phyloP scores from a whole-genome alignment of 2,113 vertebrate genomes.

The Neolamprologus falcicula region DNA sequence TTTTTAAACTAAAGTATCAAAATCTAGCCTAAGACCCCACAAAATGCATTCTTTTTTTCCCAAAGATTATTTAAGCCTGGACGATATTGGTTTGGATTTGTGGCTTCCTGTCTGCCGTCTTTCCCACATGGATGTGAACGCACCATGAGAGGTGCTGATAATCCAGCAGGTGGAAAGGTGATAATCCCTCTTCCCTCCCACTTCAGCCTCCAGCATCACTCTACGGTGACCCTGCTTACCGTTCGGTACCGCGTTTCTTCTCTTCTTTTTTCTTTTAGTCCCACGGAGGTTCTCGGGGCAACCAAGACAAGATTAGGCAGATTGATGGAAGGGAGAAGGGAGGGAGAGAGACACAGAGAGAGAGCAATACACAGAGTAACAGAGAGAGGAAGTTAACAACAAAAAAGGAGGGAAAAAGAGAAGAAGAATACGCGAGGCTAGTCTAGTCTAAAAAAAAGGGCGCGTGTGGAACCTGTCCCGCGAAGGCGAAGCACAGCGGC shows the following conservation, averaged over 20 bases:
- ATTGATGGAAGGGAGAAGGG: neutral
- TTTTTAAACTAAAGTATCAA: neutral
- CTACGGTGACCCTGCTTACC: constrained; percentile 64
- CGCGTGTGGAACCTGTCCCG: constrained; percentile 50
- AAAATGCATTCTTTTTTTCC: neutral
- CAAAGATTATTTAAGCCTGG: neutral
- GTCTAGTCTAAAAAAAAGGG: constrained; percentile 21
- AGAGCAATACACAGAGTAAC: neutral
- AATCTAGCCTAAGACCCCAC: neutral
- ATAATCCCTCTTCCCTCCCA: constrained; percentile 60
- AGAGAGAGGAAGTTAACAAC: neutral
- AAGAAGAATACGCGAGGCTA: constrained; percentile 6
- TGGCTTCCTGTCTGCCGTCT: neutral
- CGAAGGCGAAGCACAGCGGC: constrained; percentile 59
- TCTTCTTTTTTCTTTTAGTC: constrained; percentile 29
- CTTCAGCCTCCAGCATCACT: constrained; percentile 32
- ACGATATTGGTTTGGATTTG: neutral
- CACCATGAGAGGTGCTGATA: constrained; percentile 38
- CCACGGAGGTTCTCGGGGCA: constrained; percentile 47
- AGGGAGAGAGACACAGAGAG: neutral
- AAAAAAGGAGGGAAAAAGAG: neutral
- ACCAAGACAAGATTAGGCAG: constrained; percentile 6
- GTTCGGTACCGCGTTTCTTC: constrained; percentile 26
- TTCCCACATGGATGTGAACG: constrained; percentile 32
- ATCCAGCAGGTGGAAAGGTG: constrained; percentile 50